Percentiles rank a stretch among this genome's conserved stretches.
Conservation (phyloP, 2,113 vertebrate species). For the Ptilonorhynchus violaceus region DNA sequence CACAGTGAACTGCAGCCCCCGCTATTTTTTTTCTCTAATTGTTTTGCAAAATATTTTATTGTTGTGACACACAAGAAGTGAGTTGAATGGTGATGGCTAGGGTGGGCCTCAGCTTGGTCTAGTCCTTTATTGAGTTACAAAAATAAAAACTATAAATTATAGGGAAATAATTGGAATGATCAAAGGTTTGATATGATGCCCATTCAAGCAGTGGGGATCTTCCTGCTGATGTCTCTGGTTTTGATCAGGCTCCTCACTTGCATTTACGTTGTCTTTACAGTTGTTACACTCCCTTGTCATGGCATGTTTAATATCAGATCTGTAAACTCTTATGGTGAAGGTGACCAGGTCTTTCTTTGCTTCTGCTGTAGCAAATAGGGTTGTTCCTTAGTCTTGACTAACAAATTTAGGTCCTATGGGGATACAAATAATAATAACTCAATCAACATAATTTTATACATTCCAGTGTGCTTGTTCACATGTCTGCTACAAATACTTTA, state of each 20-base stretch:
- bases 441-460: neutral
- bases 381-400: neutral
- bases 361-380: neutral
- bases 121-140: neutral
- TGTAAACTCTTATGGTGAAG: neutral
- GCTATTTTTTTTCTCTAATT: neutral
- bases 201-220: neutral
- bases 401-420: neutral
- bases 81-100: rapidly evolving
- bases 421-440: neutral
- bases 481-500: neutral
- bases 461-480: neutral
- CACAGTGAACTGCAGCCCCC: neutral
- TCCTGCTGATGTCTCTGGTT: neutral
- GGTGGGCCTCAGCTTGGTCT: neutral
- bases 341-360: neutral
- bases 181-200: neutral
- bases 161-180: neutral
- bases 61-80: neutral
- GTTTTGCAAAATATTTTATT: neutral
- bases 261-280: neutral
- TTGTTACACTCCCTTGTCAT: neutral
- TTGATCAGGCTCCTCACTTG: neutral
- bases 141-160: neutral
- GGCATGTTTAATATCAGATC: neutral